Percentiles rank a stretch among this genome's conserved stretches.
Evolutionary conservation across 2,113 vertebrate genomes (phyloP).

Genomic region (Brachypteracias leptosomus): DNA sequence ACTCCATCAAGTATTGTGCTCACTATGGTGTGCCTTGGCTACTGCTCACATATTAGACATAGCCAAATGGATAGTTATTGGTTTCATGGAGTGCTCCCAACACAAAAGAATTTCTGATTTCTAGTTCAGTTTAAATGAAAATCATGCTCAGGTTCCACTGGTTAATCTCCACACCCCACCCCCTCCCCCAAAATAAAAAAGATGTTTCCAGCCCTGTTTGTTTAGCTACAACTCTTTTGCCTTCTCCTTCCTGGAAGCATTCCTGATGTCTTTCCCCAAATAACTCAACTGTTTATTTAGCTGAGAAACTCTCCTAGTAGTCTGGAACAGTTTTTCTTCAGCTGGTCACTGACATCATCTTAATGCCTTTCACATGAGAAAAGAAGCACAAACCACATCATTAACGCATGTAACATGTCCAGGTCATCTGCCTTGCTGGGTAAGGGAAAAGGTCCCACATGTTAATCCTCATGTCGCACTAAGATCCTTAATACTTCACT

Average conservation of each 20-base stretch:
- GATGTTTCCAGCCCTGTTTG: background rate
- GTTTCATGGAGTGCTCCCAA: background rate
- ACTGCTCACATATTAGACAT: background rate
- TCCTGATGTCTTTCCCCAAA: conserved; percentile 27
- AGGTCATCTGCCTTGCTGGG: background rate
- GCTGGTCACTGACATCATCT: conserved; percentile 12
- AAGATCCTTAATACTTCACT: background rate
- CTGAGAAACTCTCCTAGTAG: conserved; percentile 36
- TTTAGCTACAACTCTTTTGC: background rate
- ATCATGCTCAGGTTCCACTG: background rate
- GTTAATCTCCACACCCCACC: background rate
- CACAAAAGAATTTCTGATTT: conserved; percentile 1
- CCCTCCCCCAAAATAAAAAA: no score
- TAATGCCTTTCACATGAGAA: conserved; percentile 22
- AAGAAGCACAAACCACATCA: background rate
- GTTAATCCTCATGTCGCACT: fast-evolving
- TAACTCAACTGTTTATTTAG: conserved; percentile 44
- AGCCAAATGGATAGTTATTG: background rate
- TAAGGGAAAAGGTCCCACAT: background rate
- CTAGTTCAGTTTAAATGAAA: background rate
- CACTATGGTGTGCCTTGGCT: background rate
- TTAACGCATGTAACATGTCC: background rate
- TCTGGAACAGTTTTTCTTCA: conserved; percentile 28
- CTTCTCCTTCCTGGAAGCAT: conserved; percentile 38
- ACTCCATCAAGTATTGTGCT: background rate